Evolutionary conservation across 1,140 invertebrate species (phyloP).

Genomic region (Popillia japonica): DNA sequence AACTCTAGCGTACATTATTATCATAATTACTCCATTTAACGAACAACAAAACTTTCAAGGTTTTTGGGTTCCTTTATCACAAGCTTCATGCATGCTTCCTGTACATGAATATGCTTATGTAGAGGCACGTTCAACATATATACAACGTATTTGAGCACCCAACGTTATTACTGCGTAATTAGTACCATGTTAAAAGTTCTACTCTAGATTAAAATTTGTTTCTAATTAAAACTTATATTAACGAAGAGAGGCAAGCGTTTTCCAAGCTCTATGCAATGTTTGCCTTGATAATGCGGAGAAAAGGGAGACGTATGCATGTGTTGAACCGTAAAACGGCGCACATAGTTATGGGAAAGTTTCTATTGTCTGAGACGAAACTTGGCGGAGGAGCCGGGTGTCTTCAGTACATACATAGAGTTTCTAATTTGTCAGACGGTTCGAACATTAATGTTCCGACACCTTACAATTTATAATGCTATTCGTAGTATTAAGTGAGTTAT

Average conservation of each 20-base stretch:
- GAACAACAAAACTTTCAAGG: neutral
- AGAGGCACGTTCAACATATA: neutral
- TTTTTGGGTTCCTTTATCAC: neutral
- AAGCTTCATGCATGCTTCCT: neutral
- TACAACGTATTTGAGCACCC: neutral
- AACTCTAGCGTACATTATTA: too few relatives aligned
- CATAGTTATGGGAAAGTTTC: slow-evolving; percentile 14
- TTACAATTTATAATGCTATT: neutral
- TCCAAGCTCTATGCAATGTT: neutral
- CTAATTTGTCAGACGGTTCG: neutral
- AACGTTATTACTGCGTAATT: neutral
- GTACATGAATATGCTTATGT: too few relatives aligned
- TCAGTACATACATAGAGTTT: neutral
- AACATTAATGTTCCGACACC: neutral
- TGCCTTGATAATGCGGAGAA: neutral
- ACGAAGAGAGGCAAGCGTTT: neutral
- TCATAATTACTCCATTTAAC: neutral
- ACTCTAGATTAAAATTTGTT: neutral
- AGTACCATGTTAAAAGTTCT: neutral
- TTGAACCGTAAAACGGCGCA: neutral
- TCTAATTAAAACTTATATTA: slow-evolving; percentile 7
- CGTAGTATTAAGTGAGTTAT: neutral
- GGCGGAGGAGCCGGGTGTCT: neutral
- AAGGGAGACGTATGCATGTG: neutral
- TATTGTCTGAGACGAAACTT: neutral